Evolutionary conservation across 2,888 invertebrate species (phyloP), one percentile per base, ranked within the genome.

Genomic region (Nomada fabriciana): DNA sequence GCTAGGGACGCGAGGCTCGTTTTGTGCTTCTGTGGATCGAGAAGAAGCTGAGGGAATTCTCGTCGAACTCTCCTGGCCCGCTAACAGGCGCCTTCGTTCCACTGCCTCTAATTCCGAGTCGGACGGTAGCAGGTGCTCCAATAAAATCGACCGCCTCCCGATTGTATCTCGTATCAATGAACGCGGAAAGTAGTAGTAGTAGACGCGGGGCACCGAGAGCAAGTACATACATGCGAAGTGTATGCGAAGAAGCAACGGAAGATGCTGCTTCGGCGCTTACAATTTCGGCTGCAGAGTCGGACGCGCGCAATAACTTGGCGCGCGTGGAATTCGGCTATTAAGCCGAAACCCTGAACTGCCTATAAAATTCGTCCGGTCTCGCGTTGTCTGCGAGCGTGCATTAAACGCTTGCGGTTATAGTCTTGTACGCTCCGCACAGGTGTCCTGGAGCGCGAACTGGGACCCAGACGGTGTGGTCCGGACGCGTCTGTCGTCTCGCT

Each of bases 341-440:
- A 93, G 91, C 89, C 91, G 90, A 89, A 91, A 91, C 91, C 89
- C 89, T 89, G 92, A 92, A 93, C 91, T 90, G 91, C 92, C 93
- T 92, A 93, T 93, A 93, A 93, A 93, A 93, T 93, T 93, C 93
- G 93, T 93, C 93, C 92, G 93, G 92, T 80, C 89, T 86, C 89
- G 90, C 89, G 91, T 90, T 91, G 92, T 91, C 92, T 92, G 92
- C 89, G 90, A 90, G 89, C 85, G 86, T 89, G 90, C 90, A 91
- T 91, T 91, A 92, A 91, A 78, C 89, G 85, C 88, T 89, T 91
- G 91, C 91, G 93, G 91, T 91, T 92, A 92, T 89, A 89, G 83
- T 86, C 84, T 76, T 11, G 52, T 60, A 36, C 15, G 15, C 69
- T 83, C 79, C 60, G 83, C 80, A 88, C 89, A 89, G 88, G 89